Percentiles rank a stretch among this genome's conserved stretches.
Conservation (phyloP, 1,140 invertebrate species). For the Lithobius niger region DNA sequence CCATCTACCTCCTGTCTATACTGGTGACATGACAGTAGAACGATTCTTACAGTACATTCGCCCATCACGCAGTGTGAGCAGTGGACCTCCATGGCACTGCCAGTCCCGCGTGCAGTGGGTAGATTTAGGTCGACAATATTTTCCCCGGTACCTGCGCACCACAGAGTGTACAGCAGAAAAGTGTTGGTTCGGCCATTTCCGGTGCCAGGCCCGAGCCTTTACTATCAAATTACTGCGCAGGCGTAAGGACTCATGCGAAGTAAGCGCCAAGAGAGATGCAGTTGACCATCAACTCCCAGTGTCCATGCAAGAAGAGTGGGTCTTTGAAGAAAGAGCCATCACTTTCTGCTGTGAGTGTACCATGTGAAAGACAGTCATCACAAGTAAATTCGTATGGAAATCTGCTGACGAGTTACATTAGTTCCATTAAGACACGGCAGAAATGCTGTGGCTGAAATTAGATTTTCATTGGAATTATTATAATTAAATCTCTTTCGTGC, state of each 20-base stretch:
- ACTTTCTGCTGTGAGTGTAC: constrained; percentile 10
- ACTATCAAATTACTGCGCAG: constrained; percentile 6
- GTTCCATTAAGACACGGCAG: too few species aligned
- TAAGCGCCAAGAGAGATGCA: neutral
- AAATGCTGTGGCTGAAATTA: too few species aligned
- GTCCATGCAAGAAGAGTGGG: constrained; percentile 3
- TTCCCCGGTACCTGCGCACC: constrained; percentile 3
- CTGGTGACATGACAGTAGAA: too few species aligned
- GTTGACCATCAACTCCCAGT: neutral
- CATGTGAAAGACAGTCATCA: neutral
- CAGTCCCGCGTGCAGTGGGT: neutral
- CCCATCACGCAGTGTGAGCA: neutral
- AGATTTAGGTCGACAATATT: constrained; percentile 4
- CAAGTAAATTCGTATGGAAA: too few species aligned
- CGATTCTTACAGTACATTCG: too few species aligned
- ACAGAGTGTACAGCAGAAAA: neutral
- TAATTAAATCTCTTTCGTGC: too few species aligned
- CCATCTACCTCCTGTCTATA: too few species aligned
- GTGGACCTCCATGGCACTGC: neutral
- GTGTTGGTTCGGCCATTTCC: constrained; percentile 10
- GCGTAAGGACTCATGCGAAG: constrained; percentile 4
- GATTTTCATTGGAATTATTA: too few species aligned
- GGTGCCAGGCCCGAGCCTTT: neutral
- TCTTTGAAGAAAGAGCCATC: constrained; percentile 10
- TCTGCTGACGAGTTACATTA: too few species aligned